Percentiles rank a stretch among this genome's conserved stretches.
Conservation (phyloP, 2,888 invertebrate species). For the Lithodes maja region DNA sequence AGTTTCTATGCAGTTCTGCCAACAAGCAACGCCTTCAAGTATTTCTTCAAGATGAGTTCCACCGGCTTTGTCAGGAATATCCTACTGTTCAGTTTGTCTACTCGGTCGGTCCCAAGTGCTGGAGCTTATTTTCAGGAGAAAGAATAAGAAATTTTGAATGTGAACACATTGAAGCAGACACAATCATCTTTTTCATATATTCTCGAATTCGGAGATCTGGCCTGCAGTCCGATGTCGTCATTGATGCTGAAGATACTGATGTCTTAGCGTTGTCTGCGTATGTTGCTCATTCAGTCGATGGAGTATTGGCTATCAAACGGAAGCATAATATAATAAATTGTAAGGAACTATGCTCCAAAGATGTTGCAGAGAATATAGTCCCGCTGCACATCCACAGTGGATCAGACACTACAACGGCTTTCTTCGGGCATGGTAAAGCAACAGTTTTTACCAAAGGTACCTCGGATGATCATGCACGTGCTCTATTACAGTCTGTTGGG, state of each 20-base stretch:
- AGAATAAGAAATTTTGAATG: neutral
- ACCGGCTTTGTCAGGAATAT: neutral
- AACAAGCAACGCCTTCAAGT: neutral
- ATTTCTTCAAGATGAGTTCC: neutral
- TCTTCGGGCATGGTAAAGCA: neutral
- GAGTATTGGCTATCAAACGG: conserved; percentile 5
- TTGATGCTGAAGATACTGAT: neutral
- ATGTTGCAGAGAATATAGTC: neutral
- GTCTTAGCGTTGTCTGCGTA: neutral
- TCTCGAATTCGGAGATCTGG: neutral
- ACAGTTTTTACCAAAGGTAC: neutral
- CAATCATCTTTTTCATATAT: neutral
- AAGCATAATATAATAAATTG: neutral
- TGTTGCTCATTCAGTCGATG: neutral
- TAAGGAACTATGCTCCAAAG: neutral
- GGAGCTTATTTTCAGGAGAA: neutral
- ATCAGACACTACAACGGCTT: neutral
- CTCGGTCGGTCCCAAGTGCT: neutral
- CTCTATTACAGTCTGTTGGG: neutral
- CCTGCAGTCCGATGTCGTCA: neutral
- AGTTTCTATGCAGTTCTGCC: neutral
- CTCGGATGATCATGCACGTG: neutral
- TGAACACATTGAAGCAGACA: neutral
- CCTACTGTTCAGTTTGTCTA: neutral
- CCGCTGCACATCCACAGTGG: neutral